Evolutionary conservation across 1,140 invertebrate genomes (phyloP).

Genomic region (Eumaeus atala): DNA sequence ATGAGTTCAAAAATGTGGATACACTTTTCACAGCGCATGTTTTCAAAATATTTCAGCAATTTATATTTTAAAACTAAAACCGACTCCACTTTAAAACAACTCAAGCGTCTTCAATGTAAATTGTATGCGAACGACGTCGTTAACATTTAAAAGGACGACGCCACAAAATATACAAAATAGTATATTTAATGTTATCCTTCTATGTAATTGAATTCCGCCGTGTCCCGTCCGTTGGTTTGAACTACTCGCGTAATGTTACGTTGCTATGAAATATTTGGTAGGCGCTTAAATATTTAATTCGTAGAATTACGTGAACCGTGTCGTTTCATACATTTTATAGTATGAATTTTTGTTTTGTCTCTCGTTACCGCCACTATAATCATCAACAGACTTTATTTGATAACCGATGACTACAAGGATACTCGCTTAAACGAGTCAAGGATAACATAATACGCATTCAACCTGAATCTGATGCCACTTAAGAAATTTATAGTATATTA

Average conservation of each 20-base stretch:
- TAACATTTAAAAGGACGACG: slow-evolving; percentile 9
- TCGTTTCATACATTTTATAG: no score
- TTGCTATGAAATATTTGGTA: slow-evolving; percentile 53
- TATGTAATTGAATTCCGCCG: slow-evolving; percentile 39
- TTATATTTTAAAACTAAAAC: slow-evolving; percentile 6
- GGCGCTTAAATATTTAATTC: slow-evolving; percentile 24
- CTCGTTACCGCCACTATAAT: no score
- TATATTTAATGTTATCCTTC: slow-evolving; percentile 28
- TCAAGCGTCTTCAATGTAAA: slow-evolving; percentile 9
- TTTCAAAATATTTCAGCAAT: no score
- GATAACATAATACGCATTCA: no score
- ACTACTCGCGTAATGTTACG: slow-evolving; percentile 27
- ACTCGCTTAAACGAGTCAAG: no score
- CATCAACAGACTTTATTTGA: no score
- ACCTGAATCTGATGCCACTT: no score
- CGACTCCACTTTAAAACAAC: slow-evolving; percentile 3
- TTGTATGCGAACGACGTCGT: slow-evolving; percentile 6
- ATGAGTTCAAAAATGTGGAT: no score
- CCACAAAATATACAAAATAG: slow-evolving; percentile 17
- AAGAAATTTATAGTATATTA: no score
- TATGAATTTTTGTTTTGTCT: no score
- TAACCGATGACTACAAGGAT: no score
- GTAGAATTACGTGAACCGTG: neutral
- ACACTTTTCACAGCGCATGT: no score
- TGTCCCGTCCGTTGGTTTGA: slow-evolving; percentile 14